A percentile compares a stretch with the other conserved stretches of the same genome.
Evolutionary conservation across 1,140 invertebrate species (phyloP).

Genomic region (Dinoponera quadriceps): DNA sequence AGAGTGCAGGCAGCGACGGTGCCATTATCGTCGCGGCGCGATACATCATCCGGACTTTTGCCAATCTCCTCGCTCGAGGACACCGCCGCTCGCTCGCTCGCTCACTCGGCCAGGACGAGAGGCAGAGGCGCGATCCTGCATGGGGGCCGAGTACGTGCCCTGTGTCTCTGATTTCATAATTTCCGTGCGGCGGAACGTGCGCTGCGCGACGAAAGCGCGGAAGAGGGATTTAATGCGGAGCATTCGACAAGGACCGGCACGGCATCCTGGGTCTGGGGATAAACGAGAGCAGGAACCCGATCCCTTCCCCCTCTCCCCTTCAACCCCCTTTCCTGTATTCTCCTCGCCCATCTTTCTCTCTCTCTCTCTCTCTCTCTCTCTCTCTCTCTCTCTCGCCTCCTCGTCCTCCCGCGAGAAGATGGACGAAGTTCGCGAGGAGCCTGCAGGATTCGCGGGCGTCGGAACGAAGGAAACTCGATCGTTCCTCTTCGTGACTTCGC

Average conservation of each 20-base stretch:
- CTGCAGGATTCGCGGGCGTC: neutral
- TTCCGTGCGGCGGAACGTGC: constrained; percentile 78
- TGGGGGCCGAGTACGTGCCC: constrained; percentile 74
- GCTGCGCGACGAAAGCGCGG: constrained; percentile 37
- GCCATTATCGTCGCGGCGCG: constrained; percentile 71
- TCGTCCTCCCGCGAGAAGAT: constrained; percentile 35
- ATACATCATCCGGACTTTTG: constrained; percentile 75
- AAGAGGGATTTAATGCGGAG: constrained; percentile 54
- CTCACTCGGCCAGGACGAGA: constrained; percentile 37
- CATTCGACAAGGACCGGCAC: constrained; percentile 59
- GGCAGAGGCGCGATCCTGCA: constrained; percentile 59
- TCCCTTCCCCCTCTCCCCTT: too few relatives aligned
- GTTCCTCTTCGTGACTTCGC: constrained; percentile 57
- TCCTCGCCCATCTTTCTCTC: neutral
- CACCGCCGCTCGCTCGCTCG: neutral
- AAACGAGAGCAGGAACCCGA: constrained; percentile 54
- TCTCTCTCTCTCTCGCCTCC: neutral
- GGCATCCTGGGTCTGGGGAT: constrained; percentile 42
- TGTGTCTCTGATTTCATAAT: constrained; percentile 82
- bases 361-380: neutral
- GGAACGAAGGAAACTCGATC: constrained; percentile 41
- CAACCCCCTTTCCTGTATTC: neutral
- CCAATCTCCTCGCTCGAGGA: constrained; percentile 70
- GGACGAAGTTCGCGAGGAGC: constrained; percentile 59
- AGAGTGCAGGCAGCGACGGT: neutral